Base-by-base conservation (phyloP, 2,797 vertebrate species). In the Lithobates sylvaticus region DNA sequence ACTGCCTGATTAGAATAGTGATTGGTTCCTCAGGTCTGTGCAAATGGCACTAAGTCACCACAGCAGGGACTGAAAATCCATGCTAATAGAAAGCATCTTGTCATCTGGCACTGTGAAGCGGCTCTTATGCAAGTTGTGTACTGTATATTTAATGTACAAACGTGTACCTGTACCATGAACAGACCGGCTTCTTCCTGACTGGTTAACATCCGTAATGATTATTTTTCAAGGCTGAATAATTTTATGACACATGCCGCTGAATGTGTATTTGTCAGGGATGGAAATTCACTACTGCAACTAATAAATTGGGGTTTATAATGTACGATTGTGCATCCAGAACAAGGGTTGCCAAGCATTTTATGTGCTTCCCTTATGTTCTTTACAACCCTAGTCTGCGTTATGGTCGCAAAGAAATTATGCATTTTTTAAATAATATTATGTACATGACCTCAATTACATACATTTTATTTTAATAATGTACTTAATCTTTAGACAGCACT, bases 11-110 rank as follows among this genome's bases (percentile, higher is more conserved):
- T 76, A 81, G 47, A 34, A 61, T 21, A 75, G 29, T 64, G 44
- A 32, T 58, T 21, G 81, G 72, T 69, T 68, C 54, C 69, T 85
- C 61, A 54, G 69, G 70, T 80, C 84, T 36, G 54, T 64, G 76
- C 36, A 42, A 58, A 39, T 32, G 47, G 47, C 36, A 72, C n/a
- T 6, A 44, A 85, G 76, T 78, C 50, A 34, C 21, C 54, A 76
- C 18, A 2, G 68, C 36, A 69, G 36, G 39, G 75, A 58, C 36
- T 27, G 67, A 78, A 36, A 50, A 21, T 85, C 29, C 42, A 68
- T 36, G 36, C 44, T 75, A 36, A 50, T 68, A 54, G 21, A 50
- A 50, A 36, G 36, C 71, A 73, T 58, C 39, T 10, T 72, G 76
- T 47, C 84, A 54, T 36, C 84, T 73, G 36, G 16, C 34, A 44